A percentile compares a stretch with the other conserved stretches of the same genome.
These are phyloP conservation scores for Mixornis gularis DNA, from an alignment of 2,113 vertebrate species.

Conservation along the genomic window DNA sequence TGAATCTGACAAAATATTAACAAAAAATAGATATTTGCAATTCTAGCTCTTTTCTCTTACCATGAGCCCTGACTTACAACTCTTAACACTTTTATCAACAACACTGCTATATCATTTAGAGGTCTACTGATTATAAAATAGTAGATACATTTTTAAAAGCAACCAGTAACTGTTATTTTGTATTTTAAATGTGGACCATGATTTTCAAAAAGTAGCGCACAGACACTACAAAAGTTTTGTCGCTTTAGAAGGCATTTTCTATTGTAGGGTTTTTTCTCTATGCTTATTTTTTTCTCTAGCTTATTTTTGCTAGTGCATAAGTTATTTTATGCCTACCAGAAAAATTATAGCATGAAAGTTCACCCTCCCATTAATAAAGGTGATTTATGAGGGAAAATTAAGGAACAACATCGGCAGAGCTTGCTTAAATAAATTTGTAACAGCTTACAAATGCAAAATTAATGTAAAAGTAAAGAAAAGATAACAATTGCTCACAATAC, in stretches of 20 bases:
- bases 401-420: neutral
- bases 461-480: neutral
- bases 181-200: neutral
- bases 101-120: neutral
- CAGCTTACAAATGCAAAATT: neutral
- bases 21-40: neutral
- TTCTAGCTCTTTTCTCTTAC: neutral
- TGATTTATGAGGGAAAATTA: neutral
- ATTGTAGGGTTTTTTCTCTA: rapidly evolving
- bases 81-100: neutral
- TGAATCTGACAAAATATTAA: neutral
- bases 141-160: neutral
- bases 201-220: neutral
- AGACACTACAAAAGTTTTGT: neutral
- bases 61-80: neutral
- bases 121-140: neutral
- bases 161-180: neutral
- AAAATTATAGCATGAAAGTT: neutral
- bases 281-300: neutral
- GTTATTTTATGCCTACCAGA: neutral
- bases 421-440: neutral
- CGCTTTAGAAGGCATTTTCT: neutral
- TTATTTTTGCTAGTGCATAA: neutral
- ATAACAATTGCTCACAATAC: neutral
- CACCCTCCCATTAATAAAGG: neutral